Base-by-base conservation (phyloP, 2,797 vertebrate species). In the Falco novaeseelandiae region DNA sequence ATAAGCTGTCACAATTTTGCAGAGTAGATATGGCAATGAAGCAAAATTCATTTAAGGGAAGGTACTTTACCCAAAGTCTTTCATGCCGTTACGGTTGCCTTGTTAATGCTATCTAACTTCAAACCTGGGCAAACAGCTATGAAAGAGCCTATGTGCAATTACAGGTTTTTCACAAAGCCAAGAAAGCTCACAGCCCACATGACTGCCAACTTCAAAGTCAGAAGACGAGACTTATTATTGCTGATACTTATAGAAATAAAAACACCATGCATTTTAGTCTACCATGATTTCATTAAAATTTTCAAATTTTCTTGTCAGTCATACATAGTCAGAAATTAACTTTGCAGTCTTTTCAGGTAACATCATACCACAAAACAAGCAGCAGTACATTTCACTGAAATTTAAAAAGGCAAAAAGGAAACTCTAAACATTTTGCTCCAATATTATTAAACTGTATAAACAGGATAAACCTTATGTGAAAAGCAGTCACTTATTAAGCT, bases 1-100 rank as follows among this genome's bases (percentile, higher is more conserved):
- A 77, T 2, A 83, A 36, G 65, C 26, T 54, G n/a, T 29, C 71
- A 70, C 29, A 69, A 49, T 54, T 72, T 49, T 62, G 61, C 42
- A 88, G 29, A 91, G 44, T 15, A 46, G 57, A 72, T 58, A 76
- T 0, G 0, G 26, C 54, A 88, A 54, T 6, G 7, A 78, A 91
- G 52, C 65, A 89, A 83, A 91, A 87, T 10, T 58, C 27, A 71
- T 42, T 92, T 62, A 58, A 85, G 72, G 19, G 8, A 89, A 92
- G n/a, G 54, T 78, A 67, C 55, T 89, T 93, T 9, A 81, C 14
- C 20, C 13, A 10, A 74, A 61, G 19, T 5, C 13, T 78, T 89
- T 40, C 58, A 49, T 6, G 8, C 32, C 42, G 26, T 79, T 91
- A 83, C 12, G 38, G 18, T 81, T n/a, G 10, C 65, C 61, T 80